phyloP scores from a whole-genome alignment of 2,888 invertebrate species.

The Eurois occulta region DNA sequence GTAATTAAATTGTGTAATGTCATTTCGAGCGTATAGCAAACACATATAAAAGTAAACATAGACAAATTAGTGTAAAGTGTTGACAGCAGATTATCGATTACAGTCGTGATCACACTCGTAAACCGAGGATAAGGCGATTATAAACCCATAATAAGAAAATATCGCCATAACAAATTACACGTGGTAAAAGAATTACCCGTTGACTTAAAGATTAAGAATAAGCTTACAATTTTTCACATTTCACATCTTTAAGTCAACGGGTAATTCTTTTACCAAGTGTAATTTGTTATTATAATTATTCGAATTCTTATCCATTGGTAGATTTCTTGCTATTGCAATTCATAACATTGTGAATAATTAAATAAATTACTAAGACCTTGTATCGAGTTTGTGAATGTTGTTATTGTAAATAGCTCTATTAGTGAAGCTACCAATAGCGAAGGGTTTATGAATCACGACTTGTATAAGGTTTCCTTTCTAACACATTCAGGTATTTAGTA shows the following conservation, averaged over 20 bases:
- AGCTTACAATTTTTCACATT: not conserved
- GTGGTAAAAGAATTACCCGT: not conserved
- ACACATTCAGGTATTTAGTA: not conserved
- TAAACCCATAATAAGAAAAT: slow-evolving; percentile 3
- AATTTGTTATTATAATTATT: not conserved
- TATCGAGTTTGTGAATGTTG: slow-evolving; percentile 37
- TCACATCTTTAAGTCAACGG: too few relatives aligned
- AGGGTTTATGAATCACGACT: slow-evolving; percentile 22
- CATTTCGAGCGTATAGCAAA: not conserved
- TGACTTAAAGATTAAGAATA: not conserved
- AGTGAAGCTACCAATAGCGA: slow-evolving; percentile 26
- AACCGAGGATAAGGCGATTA: slow-evolving; percentile 8
- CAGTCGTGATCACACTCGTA: not conserved
- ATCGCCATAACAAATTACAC: not conserved
- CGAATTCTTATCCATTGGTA: not conserved
- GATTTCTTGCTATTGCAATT: not conserved
- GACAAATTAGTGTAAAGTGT: not conserved
- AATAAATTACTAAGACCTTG: slow-evolving; percentile 35
- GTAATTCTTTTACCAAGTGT: not conserved
- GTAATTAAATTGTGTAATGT: not conserved
- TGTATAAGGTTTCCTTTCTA: not conserved
- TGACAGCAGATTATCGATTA: slow-evolving; percentile 18
- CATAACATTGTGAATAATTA: slow-evolving; percentile 9
- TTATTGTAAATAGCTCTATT: slow-evolving; percentile 47
- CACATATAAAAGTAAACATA: not conserved